Evolutionary conservation across 2,113 vertebrate species (phyloP), one percentile per base, ranked within the genome.

Genomic region (Edolisoma coerulescens): DNA sequence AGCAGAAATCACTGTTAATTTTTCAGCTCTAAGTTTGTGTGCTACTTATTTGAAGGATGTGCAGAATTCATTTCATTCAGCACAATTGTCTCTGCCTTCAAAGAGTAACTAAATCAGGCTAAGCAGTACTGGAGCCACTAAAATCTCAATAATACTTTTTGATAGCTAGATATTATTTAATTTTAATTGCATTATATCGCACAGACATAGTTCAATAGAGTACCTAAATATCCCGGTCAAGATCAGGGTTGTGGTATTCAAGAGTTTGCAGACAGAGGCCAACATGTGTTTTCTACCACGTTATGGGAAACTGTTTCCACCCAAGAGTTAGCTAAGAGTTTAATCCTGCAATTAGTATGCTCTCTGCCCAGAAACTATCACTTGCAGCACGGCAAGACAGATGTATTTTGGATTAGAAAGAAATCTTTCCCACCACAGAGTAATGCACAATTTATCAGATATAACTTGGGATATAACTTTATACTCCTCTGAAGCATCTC

Each of bases 271-370:
- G 83, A 90, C 60, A 78, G 79, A 94, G 93, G 91, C 85, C 56
- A 90, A 47, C 90, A 94, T 94, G 76, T 94, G 93, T 95, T 96
- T 95, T 92, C 76, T 95, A 95, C 92, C 76, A 93, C 4, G 56
- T 94, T 93, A 92, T 94, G 88, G 95, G 93, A 96, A 96, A 96
- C 17, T 71, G 71, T 91, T 96, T 96, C 92, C 87, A 96, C 92
- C 90, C 95, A 95, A 92, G 93, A 92, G 85, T 95, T 94, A 93
- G 92, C 93, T 96, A 92, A 97, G 85, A 77, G 80, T 90, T 94
- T 96, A 95, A 96, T 97, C 95, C 85, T 75, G 64, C 95, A 96
- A 95, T 95, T 97, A 96, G 88, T 83, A 86, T 93, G 96, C 90
- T 95, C 54, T 93, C 84, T 96, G 91, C 90, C 90, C 93, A 96